phyloP scores from a whole-genome alignment of 2,888 invertebrate species.

The Clistopyga incitator region DNA sequence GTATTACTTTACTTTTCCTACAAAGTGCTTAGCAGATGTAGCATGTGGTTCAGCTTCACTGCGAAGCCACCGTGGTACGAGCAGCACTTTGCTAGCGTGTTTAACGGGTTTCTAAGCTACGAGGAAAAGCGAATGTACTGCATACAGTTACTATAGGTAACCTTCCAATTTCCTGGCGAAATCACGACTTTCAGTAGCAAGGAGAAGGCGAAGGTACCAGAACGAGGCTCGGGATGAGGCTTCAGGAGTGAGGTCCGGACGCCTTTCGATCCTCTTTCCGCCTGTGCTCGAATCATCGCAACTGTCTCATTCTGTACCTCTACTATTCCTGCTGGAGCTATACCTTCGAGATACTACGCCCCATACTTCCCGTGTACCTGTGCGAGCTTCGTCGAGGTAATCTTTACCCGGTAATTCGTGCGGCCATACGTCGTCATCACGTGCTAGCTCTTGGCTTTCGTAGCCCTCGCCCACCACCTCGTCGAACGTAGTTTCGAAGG shows the following conservation, averaged over 20 bases:
- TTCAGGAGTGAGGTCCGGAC: slow-evolving; percentile 28
- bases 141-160: slow-evolving; percentile 37
- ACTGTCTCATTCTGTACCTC: slow-evolving; percentile 39
- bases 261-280: slow-evolving; percentile 43
- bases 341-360: slow-evolving; percentile 29
- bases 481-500: slow-evolving; percentile 52
- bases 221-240: slow-evolving; percentile 51
- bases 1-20: slow-evolving; percentile 6
- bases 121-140: slow-evolving; percentile 8
- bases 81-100: slow-evolving; percentile 32
- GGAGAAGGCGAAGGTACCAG: slow-evolving; percentile 23
- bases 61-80: neutral
- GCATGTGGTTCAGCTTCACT: slow-evolving; percentile 1
- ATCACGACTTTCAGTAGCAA: slow-evolving; percentile 56
- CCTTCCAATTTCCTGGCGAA: slow-evolving; percentile 64
- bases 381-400: slow-evolving; percentile 43
- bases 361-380: slow-evolving; percentile 42
- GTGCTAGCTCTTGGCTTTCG: slow-evolving; percentile 23
- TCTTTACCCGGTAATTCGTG: slow-evolving; percentile 61
- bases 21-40: slow-evolving; percentile 11
- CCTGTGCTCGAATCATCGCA: slow-evolving; percentile 37
- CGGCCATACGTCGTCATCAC: slow-evolving; percentile 57
- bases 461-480: slow-evolving; percentile 33
- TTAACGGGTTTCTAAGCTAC: slow-evolving; percentile 28
- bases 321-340: neutral